Evolutionary conservation across 2,888 invertebrate genomes (phyloP).

Genomic region (Anthophora plumipes): DNA sequence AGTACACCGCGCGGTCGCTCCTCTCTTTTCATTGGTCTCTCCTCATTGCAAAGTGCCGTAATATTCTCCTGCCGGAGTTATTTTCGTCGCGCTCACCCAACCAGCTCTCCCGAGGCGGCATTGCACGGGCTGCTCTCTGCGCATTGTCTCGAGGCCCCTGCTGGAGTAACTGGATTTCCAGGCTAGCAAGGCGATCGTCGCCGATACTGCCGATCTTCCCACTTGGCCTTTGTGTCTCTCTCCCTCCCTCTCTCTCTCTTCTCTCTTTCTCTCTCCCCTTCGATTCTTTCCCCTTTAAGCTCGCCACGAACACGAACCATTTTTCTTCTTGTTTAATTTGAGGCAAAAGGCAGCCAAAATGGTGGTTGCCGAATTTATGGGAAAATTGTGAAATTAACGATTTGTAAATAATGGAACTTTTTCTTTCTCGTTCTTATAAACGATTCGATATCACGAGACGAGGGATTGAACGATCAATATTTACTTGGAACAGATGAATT

Average conservation of each 20-base stretch:
- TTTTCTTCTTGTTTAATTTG: background rate
- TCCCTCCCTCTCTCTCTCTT: background rate
- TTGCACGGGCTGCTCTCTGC: constrained; percentile 65
- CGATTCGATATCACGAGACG: no score
- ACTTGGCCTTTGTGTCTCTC: constrained; percentile 48
- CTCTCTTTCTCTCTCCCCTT: background rate
- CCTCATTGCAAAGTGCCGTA: constrained; percentile 75
- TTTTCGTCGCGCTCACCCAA: constrained; percentile 73
- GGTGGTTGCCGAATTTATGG: background rate
- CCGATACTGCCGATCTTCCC: constrained; percentile 58
- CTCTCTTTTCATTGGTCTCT: constrained; percentile 58
- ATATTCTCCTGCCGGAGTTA: constrained; percentile 75
- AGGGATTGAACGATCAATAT: background rate
- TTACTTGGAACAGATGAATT: background rate
- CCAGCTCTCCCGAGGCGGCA: constrained; percentile 71
- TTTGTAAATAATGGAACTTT: no score
- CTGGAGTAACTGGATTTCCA: constrained; percentile 73
- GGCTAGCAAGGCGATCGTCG: constrained; percentile 69
- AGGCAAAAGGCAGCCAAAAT: background rate
- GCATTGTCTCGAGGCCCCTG: constrained; percentile 67
- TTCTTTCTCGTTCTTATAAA: no score
- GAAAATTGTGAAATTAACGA: background rate
- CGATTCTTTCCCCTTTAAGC: no score
- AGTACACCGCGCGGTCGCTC: constrained; percentile 21
- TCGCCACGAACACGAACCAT: no score